phyloP scores from a whole-genome alignment of 2,888 invertebrate species.

The Chironomus riparius region DNA sequence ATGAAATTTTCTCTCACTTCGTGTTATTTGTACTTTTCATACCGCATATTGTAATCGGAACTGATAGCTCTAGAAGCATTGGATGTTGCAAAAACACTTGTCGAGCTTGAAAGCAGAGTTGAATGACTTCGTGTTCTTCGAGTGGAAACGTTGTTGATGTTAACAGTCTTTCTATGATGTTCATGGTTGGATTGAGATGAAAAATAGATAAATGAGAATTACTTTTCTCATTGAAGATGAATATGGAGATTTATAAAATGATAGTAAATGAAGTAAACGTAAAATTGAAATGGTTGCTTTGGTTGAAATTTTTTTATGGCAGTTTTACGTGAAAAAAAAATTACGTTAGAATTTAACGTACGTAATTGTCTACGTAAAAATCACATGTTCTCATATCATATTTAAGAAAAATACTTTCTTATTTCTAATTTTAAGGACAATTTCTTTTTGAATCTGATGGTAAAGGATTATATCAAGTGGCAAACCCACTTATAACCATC shows the following conservation, averaged over 20 bases:
- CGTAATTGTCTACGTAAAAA: too few relatives aligned
- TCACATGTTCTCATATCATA: too few relatives aligned
- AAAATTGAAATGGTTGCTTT: background rate
- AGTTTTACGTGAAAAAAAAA: too few relatives aligned
- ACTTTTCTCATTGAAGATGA: too few relatives aligned
- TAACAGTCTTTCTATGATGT: background rate
- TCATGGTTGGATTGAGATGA: background rate
- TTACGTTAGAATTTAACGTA: too few relatives aligned
- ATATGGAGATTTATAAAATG: too few relatives aligned
- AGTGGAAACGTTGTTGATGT: background rate
- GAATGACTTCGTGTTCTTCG: background rate
- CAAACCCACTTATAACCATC: too few relatives aligned
- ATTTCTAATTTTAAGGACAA: too few relatives aligned
- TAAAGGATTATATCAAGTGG: too few relatives aligned
- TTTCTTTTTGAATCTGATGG: too few relatives aligned
- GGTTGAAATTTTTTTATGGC: background rate
- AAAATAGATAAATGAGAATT: background rate
- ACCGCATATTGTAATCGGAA: slow-evolving; percentile 8
- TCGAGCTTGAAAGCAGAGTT: background rate
- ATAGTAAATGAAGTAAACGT: too few relatives aligned
- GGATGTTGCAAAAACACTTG: background rate
- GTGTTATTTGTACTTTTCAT: background rate
- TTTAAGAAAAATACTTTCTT: too few relatives aligned
- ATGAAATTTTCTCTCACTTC: background rate
- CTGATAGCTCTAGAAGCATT: background rate